These are phyloP conservation scores for Panulirus ornatus DNA, from an alignment of 1,140 invertebrate species.

Conservation along the genomic window DNA sequence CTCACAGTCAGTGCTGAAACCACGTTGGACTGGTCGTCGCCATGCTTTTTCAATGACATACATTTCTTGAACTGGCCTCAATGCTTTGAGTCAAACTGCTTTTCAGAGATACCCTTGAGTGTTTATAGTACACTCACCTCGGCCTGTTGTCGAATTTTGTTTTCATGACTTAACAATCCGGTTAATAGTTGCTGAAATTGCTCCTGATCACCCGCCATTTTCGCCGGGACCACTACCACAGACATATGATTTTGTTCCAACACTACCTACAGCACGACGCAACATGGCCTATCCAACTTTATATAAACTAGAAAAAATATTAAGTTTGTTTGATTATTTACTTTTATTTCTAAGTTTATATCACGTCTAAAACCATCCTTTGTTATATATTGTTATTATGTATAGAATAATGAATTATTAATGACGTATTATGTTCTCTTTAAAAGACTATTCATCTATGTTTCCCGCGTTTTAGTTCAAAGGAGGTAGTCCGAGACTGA, in stretches of 20 bases:
- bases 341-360: background rate
- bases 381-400: background rate
- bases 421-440: background rate
- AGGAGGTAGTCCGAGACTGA: constrained; percentile 49
- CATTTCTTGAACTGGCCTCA: background rate
- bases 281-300: background rate
- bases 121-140: constrained; percentile 45
- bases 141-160: constrained; percentile 64
- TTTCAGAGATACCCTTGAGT: background rate
- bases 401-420: constrained; percentile 31
- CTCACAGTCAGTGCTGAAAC: constrained; percentile 17
- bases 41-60: background rate
- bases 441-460: constrained; percentile 42
- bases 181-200: constrained; percentile 67
- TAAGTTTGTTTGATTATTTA: no score
- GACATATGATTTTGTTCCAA: constrained; percentile 66
- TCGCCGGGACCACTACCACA: constrained; percentile 61
- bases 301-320: background rate
- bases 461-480: constrained; percentile 60
- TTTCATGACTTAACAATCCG: constrained; percentile 59
- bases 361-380: background rate
- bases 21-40: background rate
- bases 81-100: background rate
- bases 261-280: background rate
- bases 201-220: constrained; percentile 68